Evolutionary conservation across 2,888 invertebrate genomes (phyloP).

Genomic region (Germaria angustata): DNA sequence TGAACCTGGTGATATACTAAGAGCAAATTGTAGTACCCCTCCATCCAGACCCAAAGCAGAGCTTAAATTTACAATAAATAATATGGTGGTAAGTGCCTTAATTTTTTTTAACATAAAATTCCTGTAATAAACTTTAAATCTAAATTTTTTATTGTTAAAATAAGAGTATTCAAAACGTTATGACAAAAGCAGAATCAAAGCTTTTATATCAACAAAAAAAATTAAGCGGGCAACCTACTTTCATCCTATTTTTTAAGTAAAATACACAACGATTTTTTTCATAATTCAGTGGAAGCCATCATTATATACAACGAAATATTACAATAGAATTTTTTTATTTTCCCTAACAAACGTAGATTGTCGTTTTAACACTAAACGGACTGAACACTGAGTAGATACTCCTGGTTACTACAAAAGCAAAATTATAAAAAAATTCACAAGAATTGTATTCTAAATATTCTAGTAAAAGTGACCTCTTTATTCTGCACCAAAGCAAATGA

Average conservation of each 20-base stretch:
- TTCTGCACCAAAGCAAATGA: conserved; percentile 34
- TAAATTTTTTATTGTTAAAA: neutral
- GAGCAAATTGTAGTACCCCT: conserved; percentile 89
- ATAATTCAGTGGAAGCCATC: neutral
- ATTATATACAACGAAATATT: neutral
- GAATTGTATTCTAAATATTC: conserved; percentile 22
- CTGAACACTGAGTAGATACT: neutral
- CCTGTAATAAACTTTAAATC: neutral
- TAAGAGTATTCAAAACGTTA: neutral
- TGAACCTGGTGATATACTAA: conserved; percentile 86
- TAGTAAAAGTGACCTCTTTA: conserved; percentile 38
- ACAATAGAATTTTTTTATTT: conserved; percentile 8
- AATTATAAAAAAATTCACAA: conserved; percentile 1
- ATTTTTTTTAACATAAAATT: too few relatives aligned
- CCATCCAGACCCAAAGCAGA: conserved; percentile 88
- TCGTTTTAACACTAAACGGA: conserved; percentile 31
- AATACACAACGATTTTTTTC: conserved; percentile 4
- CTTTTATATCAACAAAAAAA: neutral
- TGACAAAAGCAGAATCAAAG: neutral
- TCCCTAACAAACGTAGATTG: neutral
- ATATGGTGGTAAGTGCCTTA: conserved; percentile 85
- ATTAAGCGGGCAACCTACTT: neutral
- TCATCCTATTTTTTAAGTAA: neutral
- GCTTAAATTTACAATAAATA: conserved; percentile 88
- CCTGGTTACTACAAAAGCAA: neutral